These are phyloP conservation scores for Apaloderma vittatum DNA, from an alignment of 2,113 vertebrate genomes.

Conservation along the genomic window DNA sequence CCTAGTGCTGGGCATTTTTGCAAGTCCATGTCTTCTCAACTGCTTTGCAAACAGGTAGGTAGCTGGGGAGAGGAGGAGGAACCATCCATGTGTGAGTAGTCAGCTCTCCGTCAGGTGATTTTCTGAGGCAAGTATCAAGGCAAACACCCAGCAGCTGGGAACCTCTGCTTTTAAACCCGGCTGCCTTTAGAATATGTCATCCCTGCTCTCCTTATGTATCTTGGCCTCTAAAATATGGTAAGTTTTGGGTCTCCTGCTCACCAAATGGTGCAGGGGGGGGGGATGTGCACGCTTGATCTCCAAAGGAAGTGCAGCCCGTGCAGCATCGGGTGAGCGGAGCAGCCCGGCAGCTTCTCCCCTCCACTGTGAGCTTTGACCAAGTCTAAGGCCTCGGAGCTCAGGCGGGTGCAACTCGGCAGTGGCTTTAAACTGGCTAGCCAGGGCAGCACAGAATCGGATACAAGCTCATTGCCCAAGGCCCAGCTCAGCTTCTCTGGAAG, in stretches of 20 bases:
- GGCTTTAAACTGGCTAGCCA: not conserved
- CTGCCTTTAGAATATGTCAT: not conserved
- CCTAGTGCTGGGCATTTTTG: constrained; percentile 15
- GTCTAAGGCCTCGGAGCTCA: not conserved
- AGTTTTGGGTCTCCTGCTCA: not conserved
- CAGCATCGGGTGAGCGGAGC: not conserved
- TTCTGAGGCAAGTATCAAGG: not conserved
- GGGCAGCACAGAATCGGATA: not conserved
- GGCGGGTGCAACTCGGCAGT: not conserved
- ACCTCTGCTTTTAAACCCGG: not conserved
- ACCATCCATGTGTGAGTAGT: not conserved
- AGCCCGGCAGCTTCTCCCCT: not conserved
- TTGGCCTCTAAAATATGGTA: not conserved
- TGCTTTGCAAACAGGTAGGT: not conserved
- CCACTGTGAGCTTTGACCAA: not conserved
- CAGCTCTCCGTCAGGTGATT: not conserved
- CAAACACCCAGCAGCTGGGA: not conserved
- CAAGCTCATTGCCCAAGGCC: not conserved
- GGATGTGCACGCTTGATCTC: not conserved
- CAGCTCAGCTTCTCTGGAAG: not conserved
- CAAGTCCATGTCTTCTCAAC: not conserved
- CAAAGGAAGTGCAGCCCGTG: not conserved
- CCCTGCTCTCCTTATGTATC: not conserved
- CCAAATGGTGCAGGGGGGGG: not conserved
- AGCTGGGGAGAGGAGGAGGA: not conserved